Percentiles rank a stretch among this genome's conserved stretches.
Conservation (phyloP, 2,797 vertebrate genomes). For the Gambelia wislizenii region DNA sequence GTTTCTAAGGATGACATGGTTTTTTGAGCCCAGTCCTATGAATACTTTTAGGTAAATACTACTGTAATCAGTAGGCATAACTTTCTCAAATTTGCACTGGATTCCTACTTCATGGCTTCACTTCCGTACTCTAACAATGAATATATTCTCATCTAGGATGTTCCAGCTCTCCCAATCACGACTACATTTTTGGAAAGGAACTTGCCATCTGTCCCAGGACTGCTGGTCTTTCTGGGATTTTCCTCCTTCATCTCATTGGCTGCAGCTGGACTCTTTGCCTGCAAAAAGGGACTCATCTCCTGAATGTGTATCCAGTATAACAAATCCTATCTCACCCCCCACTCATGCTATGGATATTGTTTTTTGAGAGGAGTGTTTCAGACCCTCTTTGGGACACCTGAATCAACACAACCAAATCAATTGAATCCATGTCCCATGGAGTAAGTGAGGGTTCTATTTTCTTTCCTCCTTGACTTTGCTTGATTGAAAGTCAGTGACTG, state of each 20-base stretch:
- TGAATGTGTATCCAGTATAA: constrained; percentile 41
- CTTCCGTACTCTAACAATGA: background rate
- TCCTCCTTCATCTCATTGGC: constrained; percentile 69
- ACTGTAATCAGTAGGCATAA: background rate
- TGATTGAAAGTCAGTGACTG: constrained; percentile 37
- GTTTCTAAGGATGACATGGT: background rate
- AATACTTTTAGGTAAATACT: background rate
- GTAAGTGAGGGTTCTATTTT: constrained; percentile 35
- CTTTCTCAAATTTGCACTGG: background rate
- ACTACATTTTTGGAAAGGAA: constrained; percentile 81
- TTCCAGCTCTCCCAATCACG: constrained; percentile 75
- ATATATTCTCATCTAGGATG: constrained; percentile 75
- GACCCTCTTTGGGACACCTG: constrained; percentile 55
- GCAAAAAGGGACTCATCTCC: constrained; percentile 69
- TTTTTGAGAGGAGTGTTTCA: constrained; percentile 37
- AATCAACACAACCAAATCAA: constrained; percentile 60
- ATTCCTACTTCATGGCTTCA: background rate
- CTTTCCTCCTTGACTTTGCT: constrained; percentile 52
- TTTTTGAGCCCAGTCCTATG: background rate
- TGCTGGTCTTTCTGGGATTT: constrained; percentile 76
- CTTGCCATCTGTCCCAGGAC: constrained; percentile 76
- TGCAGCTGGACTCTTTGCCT: constrained; percentile 63
- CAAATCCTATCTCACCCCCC: constrained; percentile 24
- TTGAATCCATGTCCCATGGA: constrained; percentile 42
- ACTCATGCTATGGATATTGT: constrained; percentile 38